Base-by-base conservation (phyloP, 37 sponge, comb jelly and placozoan species). In the Ephydatia muelleri region DNA sequence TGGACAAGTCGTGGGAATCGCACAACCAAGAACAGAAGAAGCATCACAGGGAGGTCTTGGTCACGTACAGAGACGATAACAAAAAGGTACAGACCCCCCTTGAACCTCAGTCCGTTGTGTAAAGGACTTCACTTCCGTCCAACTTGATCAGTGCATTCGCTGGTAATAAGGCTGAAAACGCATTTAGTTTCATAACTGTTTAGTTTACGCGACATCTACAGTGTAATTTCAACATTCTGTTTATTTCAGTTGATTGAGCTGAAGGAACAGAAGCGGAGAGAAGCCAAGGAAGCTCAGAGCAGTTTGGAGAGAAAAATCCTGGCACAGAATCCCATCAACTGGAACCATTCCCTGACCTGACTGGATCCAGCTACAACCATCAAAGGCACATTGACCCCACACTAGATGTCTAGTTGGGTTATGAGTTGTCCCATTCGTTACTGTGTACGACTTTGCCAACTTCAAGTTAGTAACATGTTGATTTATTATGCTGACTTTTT, bases 211-310 rank as follows among this genome's bases (percentile, higher is more conserved):
- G n/a, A n/a, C n/a, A n/a, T n/a, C n/a, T n/a, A n/a, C n/a, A n/a
- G n/a, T n/a, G n/a, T n/a, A n/a, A n/a, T n/a, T n/a, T n/a, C n/a
- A n/a, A n/a, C n/a, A n/a, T n/a, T n/a, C n/a, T n/a, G n/a, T n/a
- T n/a, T n/a, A n/a, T n/a, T 87, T 66, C 76, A 91, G 92, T 2
- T 88, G 75, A 86, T 87, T 34, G 92, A 91, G 33, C 31, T 79
- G 23, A 76, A 84, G 30, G 88, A 80, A 14, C 80, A 79, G 29
- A 80, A 84, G 81, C 38, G 84, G 30, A 86, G 65, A 49, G 75
- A 39, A 38, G 78, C 57, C 28, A 73, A 81, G 22, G 25, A 27
- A 30, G 66, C 38, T 3, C 72, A 87, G 31, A 40, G 73, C 36
- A 69, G 31, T 2, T 69, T 76, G 30, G 92, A 91, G 21, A 68